A percentile compares a stretch with the other conserved stretches of the same genome.
Conservation (phyloP, 2,797 vertebrate genomes). For the Phalanger gymnotis region DNA sequence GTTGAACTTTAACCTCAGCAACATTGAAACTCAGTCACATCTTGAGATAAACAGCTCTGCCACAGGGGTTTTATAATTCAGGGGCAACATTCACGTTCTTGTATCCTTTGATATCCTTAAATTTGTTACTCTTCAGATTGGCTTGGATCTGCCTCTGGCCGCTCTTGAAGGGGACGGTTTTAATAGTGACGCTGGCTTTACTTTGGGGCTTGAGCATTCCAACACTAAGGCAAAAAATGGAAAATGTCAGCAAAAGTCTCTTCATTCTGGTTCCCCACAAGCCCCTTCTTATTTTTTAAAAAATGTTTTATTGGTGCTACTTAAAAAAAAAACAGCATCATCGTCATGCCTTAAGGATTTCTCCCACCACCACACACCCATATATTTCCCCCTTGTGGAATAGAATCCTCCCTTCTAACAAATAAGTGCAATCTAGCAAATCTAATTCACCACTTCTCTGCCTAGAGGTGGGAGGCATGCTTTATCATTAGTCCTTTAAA, state of each 20-base stretch:
- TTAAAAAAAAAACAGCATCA: background rate
- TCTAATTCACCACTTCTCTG: background rate
- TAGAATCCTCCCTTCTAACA: background rate
- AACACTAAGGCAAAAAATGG: slow-evolving; percentile 76
- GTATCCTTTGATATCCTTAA: slow-evolving; percentile 86
- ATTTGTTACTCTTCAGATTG: slow-evolving; percentile 82
- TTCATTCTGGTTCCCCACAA: background rate
- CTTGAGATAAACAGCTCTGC: background rate
- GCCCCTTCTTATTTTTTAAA: background rate
- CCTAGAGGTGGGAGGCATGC: background rate
- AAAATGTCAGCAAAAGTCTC: slow-evolving; percentile 9
- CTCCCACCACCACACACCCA: background rate
- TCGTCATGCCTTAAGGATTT: background rate
- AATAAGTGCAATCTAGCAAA: background rate
- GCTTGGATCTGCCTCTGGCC: slow-evolving; percentile 86
- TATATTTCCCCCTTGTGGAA: background rate
- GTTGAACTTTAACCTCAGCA: slow-evolving; percentile 40
- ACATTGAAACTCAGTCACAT: slow-evolving; percentile 22
- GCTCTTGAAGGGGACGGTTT: slow-evolving; percentile 84
- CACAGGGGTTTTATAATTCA: slow-evolving; percentile 50
- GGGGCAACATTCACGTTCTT: slow-evolving; percentile 67
- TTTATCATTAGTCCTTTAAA: background rate
- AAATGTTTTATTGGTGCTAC: background rate
- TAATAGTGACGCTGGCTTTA: slow-evolving; percentile 80
- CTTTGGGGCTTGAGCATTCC: slow-evolving; percentile 81